Evolutionary conservation across 2,113 vertebrate species (phyloP), one percentile per base, ranked within the genome.

Genomic region (Procavia capensis): DNA sequence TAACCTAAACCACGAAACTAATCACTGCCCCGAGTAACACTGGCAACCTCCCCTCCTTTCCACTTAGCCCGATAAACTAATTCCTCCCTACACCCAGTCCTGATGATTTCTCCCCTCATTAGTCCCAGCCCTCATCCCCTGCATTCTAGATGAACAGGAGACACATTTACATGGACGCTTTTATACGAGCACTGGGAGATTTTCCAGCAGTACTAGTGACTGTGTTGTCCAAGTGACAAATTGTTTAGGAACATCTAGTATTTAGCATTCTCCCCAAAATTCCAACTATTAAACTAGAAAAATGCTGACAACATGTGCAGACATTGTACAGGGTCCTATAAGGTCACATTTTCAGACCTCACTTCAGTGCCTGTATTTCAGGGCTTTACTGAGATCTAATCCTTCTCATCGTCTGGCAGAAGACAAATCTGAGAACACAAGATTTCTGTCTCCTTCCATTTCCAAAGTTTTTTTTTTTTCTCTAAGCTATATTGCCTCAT

Each of bases 231-330:
- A 66, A 31, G n/a, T 80, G 82, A 50, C 57, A 90, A 20, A 24
- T 96, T 90, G 25, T 80, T 78, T 66, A 59, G 72, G 20, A 89
- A 85, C 29, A 81, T n/a, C 93, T 76, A 63, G 63, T 80, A 59
- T 76, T 92, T 41, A 61, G 9, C 29, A 14, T 88, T 90, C 76
- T 87, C 39, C 63, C 54, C 74, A 63, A 80, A 68, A 84, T 85
- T 66, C 16, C 68, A 76, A 63, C 59, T 82, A 82, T 86, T 88
- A 31, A 54, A 66, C 82, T 78, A 9, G 45, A 75, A 93, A 95
- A 54, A 22, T 66, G 50, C 39, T 85, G 20, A 68, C 36, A 81
- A n/a, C 24, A 47, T 17, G 63, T 78, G 9, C 29, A 39, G 31
- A 63, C 19, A 45, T 4, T n/a, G n/a, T n/a, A n/a, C n/a, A 89